Conservation (phyloP, 2,888 invertebrate species). For the Eupithecia subumbrata region DNA sequence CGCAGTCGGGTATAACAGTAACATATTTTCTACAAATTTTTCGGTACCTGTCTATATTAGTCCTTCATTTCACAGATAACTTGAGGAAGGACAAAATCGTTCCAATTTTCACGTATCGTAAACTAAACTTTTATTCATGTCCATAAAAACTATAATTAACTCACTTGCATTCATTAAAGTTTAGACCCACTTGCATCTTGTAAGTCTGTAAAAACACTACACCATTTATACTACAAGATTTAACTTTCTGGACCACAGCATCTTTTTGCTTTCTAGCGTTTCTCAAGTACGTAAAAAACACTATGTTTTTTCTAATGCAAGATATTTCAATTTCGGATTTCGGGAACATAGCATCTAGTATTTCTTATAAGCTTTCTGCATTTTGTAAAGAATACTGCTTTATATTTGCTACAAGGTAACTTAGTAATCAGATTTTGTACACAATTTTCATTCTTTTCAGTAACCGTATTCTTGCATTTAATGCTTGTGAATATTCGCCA, state of each 20-base stretch:
- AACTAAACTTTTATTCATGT: not conserved
- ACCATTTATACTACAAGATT: not conserved
- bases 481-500: not conserved
- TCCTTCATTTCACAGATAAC: not conserved
- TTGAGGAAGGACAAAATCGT: not conserved
- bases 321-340: not conserved
- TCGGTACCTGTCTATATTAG: not conserved
- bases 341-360: not conserved
- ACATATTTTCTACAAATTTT: too few relatives aligned
- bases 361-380: not conserved
- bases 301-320: not conserved
- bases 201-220: constrained; percentile 7
- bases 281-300: not conserved
- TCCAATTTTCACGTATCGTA: not conserved
- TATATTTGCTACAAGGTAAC: not conserved
- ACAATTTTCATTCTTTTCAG: not conserved
- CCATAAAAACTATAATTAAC: constrained; percentile 2
- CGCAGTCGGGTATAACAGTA: too few relatives aligned
- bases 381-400: not conserved
- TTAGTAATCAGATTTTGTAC: not conserved
- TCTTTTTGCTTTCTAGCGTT: not conserved
- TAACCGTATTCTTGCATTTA: not conserved
- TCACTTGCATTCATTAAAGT: constrained; percentile 1
- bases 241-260: not conserved
- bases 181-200: not conserved